Percentiles rank a stretch among this genome's conserved stretches.
These are phyloP conservation scores for Tetragonisca angustula DNA, from an alignment of 2,888 invertebrate genomes.

Conservation along the genomic window DNA sequence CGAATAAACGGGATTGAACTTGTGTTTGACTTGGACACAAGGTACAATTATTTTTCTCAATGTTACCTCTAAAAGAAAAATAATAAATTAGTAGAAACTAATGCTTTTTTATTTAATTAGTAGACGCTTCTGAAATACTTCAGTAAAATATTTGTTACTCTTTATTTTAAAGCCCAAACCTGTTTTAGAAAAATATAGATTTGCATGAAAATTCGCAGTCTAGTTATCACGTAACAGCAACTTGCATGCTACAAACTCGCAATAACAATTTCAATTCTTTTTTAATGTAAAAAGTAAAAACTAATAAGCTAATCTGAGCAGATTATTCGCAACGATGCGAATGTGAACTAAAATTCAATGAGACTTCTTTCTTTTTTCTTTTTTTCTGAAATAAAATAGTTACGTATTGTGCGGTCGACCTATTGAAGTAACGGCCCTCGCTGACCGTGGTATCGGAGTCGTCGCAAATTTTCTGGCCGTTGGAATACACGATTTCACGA, in stretches of 20 bases:
- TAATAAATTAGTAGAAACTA: too few species aligned
- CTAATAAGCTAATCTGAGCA: constrained; percentile 4
- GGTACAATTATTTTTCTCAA: too few species aligned
- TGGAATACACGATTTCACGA: constrained; percentile 71
- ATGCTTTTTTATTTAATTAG: too few species aligned
- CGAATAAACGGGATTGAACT: too few species aligned
- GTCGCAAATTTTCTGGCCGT: constrained; percentile 70
- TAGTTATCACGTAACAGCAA: constrained; percentile 1
- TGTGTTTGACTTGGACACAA: too few species aligned
- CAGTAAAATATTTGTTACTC: too few species aligned
- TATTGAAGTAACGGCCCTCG: constrained; percentile 77
- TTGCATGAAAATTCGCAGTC: too few species aligned
- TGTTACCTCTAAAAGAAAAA: too few species aligned
- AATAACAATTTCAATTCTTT: neutral
- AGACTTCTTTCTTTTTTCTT: neutral
- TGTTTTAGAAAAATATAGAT: too few species aligned
- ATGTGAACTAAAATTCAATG: neutral
- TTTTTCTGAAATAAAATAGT: constrained; percentile 33
- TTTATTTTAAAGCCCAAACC: too few species aligned
- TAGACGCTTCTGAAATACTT: too few species aligned
- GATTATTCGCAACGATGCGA: neutral
- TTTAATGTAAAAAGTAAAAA: neutral
- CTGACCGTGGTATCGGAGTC: constrained; percentile 76
- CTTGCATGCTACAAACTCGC: constrained; percentile 2
- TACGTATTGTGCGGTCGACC: constrained; percentile 78